Evolutionary conservation across 2,888 invertebrate genomes (phyloP).

Genomic region (Andrena marginata): DNA sequence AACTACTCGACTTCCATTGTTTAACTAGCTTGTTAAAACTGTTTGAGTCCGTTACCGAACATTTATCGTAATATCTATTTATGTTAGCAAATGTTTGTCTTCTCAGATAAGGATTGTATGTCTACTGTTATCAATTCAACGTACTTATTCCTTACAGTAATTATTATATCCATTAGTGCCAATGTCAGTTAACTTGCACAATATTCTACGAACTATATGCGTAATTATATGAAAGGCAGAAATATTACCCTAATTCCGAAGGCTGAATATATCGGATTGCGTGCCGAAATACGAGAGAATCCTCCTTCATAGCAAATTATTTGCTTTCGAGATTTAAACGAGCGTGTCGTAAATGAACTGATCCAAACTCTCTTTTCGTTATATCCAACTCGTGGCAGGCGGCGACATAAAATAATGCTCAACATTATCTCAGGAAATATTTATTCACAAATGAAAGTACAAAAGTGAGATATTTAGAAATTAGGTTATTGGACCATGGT

Average conservation of each 20-base stretch:
- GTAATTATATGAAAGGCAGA: constrained; percentile 30
- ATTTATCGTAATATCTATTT: constrained; percentile 4
- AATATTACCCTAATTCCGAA: constrained; percentile 71
- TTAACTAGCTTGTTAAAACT: too few relatives aligned
- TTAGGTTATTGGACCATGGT: constrained; percentile 45
- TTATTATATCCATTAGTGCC: too few relatives aligned
- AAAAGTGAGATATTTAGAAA: constrained; percentile 50
- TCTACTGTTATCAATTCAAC: background rate
- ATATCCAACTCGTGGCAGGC: constrained; percentile 54
- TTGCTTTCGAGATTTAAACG: constrained; percentile 48
- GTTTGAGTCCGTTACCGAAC: background rate
- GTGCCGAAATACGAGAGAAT: constrained; percentile 52
- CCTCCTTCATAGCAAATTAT: constrained; percentile 61
- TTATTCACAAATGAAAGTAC: constrained; percentile 29
- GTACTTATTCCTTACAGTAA: too few relatives aligned
- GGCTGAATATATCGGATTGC: constrained; percentile 40
- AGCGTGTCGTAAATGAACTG: constrained; percentile 48
- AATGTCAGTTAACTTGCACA: background rate
- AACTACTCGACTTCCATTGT: background rate
- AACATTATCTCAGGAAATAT: constrained; percentile 66
- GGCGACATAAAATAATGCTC: constrained; percentile 65
- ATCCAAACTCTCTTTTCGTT: constrained; percentile 61
- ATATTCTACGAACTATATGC: background rate
- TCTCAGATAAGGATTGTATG: background rate
- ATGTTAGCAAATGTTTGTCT: background rate